A percentile compares a stretch with the other conserved stretches of the same genome.
Evolutionary conservation across 2,888 invertebrate species (phyloP).

Genomic region (Watsonalla binaria): DNA sequence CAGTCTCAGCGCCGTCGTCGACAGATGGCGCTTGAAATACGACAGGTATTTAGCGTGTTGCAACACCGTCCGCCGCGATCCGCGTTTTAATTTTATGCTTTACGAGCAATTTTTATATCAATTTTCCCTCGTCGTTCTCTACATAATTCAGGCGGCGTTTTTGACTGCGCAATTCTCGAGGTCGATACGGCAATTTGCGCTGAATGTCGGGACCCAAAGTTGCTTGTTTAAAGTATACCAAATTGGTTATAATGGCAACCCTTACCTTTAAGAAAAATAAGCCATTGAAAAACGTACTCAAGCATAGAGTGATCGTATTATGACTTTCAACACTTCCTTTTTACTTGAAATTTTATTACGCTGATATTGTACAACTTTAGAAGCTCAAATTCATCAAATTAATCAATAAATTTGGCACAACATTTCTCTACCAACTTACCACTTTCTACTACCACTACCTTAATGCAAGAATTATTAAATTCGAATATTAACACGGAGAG

Average conservation of each 20-base stretch:
- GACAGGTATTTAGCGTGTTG: constrained; percentile 77
- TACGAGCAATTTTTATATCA: constrained; percentile 75
- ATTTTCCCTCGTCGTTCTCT: constrained; percentile 60
- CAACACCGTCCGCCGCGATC: constrained; percentile 68
- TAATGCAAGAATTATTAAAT: too few relatives aligned
- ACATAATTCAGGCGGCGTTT: constrained; percentile 54
- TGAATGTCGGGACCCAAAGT: constrained; percentile 32
- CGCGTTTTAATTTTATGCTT: constrained; percentile 75
- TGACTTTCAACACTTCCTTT: neutral
- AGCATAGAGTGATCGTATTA: neutral
- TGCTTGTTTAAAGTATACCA: constrained; percentile 31
- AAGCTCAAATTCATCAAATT: too few relatives aligned
- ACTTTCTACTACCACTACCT: too few relatives aligned
- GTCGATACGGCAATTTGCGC: constrained; percentile 54
- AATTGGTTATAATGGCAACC: constrained; percentile 26
- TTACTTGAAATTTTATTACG: too few relatives aligned
- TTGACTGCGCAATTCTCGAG: constrained; percentile 47
- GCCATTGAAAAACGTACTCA: neutral
- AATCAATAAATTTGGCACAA: too few relatives aligned
- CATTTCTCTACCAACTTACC: too few relatives aligned
- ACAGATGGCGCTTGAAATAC: constrained; percentile 76
- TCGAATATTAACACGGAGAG: too few relatives aligned
- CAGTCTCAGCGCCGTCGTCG: constrained; percentile 72
- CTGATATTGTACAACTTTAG: too few relatives aligned
- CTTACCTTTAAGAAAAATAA: constrained; percentile 7